phyloP scores from a whole-genome alignment of 2,797 vertebrate species.

The Euthynnus affinis region DNA sequence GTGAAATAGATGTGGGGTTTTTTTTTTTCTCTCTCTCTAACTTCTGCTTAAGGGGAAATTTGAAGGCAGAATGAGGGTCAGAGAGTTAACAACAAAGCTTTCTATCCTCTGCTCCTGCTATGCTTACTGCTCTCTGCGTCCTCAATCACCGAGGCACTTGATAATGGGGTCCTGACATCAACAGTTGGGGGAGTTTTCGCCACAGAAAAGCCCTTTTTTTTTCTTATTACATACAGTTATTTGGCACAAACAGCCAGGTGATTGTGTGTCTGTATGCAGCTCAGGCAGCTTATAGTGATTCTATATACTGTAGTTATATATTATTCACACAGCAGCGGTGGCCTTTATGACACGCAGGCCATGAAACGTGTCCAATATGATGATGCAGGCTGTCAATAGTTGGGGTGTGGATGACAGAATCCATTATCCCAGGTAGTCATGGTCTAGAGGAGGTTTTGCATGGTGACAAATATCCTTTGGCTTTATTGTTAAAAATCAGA shows the following conservation, averaged over 20 bases:
- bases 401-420: constrained; percentile 23
- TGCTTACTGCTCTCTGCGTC: neutral
- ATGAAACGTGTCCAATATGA: constrained; percentile 40
- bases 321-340: constrained; percentile 12
- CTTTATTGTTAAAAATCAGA: constrained; percentile 4
- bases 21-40: neutral
- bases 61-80: neutral
- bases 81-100: neutral
- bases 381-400: constrained; percentile 36
- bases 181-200: neutral
- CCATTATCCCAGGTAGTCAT: constrained; percentile 28
- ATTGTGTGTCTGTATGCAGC: neutral
- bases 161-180: neutral
- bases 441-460: constrained; percentile 25
- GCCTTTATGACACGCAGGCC: constrained; percentile 4
- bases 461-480: constrained; percentile 22
- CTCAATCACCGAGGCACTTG: neutral
- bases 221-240: too few species aligned
- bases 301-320: neutral
- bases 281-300: neutral
- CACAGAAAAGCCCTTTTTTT: neutral
- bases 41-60: neutral
- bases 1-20: neutral
- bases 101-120: neutral
- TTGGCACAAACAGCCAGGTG: neutral